Evolutionary conservation across 2,797 vertebrate genomes (phyloP).

Genomic region (Harpagifer antarcticus): DNA sequence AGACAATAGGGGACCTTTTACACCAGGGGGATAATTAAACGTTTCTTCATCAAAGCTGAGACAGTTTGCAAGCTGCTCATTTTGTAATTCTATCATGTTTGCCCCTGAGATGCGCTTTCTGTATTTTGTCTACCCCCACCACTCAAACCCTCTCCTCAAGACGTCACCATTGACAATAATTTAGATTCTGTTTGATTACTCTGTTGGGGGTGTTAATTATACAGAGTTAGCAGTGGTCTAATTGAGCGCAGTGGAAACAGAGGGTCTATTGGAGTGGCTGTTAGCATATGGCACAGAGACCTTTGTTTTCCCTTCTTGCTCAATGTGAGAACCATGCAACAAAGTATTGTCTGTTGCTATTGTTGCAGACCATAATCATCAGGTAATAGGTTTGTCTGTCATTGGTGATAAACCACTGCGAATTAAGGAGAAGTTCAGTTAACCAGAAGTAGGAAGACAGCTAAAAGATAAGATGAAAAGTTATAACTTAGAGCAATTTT

Average conservation of each 20-base stretch:
- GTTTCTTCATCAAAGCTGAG: constrained; percentile 93
- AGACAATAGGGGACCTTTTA: constrained; percentile 92
- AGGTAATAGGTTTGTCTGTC: constrained; percentile 1
- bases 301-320: constrained; percentile 59
- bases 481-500: constrained; percentile 1
- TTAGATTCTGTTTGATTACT: constrained; percentile 87
- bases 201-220: constrained; percentile 89
- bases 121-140: constrained; percentile 80
- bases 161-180: constrained; percentile 79
- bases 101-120: constrained; percentile 86
- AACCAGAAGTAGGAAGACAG: not conserved
- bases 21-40: constrained; percentile 92
- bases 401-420: not conserved
- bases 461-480: not conserved
- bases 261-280: constrained; percentile 69
- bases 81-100: constrained; percentile 94
- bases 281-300: constrained; percentile 60
- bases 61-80: constrained; percentile 95
- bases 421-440: not conserved
- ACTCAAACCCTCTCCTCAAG: constrained; percentile 63
- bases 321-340: constrained; percentile 41
- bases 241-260: constrained; percentile 79
- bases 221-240: constrained; percentile 79
- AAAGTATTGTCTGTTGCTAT: constrained; percentile 25
- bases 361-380: constrained; percentile 19